These are phyloP conservation scores for Apamea monoglypha DNA, from an alignment of 2,888 invertebrate genomes.

Conservation along the genomic window DNA sequence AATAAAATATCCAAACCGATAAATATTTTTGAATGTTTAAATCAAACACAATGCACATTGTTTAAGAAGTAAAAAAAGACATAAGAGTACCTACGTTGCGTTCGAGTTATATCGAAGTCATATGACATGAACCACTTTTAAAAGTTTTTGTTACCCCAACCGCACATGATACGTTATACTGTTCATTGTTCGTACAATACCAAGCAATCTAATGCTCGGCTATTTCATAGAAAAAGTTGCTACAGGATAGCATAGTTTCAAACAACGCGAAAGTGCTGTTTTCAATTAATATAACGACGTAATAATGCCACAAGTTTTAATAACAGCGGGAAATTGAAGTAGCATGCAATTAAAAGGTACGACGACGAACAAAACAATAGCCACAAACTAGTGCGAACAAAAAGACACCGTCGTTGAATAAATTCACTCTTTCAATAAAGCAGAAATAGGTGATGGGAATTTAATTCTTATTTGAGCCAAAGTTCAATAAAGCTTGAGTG, in stretches of 20 bases:
- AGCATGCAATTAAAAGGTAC: constrained; percentile 41
- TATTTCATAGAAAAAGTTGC: constrained; percentile 14
- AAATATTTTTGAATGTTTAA: constrained; percentile 52
- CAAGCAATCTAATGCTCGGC: neutral
- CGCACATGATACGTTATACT: neutral
- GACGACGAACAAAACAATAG: constrained; percentile 30
- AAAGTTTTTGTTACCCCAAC: neutral
- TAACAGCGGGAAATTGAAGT: constrained; percentile 50
- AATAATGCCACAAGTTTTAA: constrained; percentile 32
- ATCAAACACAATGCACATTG: constrained; percentile 32
- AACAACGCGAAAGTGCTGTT: constrained; percentile 32
- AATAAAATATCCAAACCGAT: constrained; percentile 69
- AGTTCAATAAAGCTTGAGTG: constrained; percentile 64
- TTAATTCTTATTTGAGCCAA: constrained; percentile 42
- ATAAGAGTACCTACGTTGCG: neutral
- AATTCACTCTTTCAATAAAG: constrained; percentile 13
- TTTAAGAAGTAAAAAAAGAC: neutral
- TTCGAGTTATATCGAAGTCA: neutral
- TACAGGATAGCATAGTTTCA: constrained; percentile 1
- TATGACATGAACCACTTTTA: neutral
- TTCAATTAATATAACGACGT: constrained; percentile 41
- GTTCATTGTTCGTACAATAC: neutral
- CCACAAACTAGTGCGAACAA: constrained; percentile 3
- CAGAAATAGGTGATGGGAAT: constrained; percentile 8
- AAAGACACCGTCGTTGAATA: constrained; percentile 21